phyloP scores from a whole-genome alignment of 1,140 invertebrate species.

The Apis laboriosa region DNA sequence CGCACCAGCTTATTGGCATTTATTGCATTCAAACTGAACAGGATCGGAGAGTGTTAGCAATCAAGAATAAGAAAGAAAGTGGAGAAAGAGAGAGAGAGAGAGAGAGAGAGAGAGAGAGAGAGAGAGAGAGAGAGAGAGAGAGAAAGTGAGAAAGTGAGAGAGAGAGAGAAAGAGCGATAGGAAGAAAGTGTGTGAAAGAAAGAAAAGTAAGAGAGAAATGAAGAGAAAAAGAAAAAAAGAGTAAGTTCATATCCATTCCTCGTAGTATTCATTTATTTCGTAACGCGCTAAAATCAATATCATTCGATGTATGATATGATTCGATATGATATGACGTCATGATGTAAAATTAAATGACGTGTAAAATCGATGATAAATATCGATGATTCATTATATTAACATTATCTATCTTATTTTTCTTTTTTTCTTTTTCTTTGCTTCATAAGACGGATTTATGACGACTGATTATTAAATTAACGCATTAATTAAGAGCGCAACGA shows the following conservation, averaged over 20 bases:
- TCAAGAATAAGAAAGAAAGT: not conserved
- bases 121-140: not conserved
- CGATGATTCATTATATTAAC: not conserved
- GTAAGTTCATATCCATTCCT: conserved; percentile 5
- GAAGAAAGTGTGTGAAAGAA: not conserved
- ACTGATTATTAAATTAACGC: conserved; percentile 27
- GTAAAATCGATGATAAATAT: not conserved
- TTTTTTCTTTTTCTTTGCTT: not conserved
- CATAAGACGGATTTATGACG: not conserved
- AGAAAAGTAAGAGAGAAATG: not conserved
- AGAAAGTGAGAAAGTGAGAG: not conserved
- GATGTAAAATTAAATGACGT: not conserved
- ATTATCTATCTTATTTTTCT: not conserved
- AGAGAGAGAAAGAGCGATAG: conserved; percentile 8
- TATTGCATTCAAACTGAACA: conserved; percentile 36
- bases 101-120: not conserved
- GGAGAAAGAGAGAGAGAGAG: not conserved
- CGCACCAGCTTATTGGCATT: conserved; percentile 64
- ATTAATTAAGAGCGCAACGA: conserved; percentile 25
- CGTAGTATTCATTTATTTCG: not conserved
- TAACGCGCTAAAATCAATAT: not conserved
- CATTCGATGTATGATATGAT: conserved; percentile 12
- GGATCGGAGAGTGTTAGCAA: not conserved
- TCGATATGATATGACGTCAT: not conserved
- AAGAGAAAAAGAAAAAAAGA: conserved; percentile 18